phyloP scores from a whole-genome alignment of 2,888 invertebrate species.

The Drosophila nr. fundita region DNA sequence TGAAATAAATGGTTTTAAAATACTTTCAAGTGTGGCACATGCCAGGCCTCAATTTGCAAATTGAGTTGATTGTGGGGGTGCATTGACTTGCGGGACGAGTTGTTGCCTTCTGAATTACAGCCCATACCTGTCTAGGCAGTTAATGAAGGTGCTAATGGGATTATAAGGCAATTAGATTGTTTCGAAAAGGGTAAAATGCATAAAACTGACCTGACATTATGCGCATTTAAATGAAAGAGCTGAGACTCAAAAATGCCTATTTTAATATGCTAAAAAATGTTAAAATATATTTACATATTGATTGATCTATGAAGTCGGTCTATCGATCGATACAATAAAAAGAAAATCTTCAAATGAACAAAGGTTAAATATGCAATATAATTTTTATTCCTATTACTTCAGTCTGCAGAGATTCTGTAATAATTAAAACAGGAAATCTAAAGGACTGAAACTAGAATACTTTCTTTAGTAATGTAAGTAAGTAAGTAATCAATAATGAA shows the following conservation, averaged over 20 bases:
- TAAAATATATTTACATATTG: neutral
- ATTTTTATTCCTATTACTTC: too few relatives aligned
- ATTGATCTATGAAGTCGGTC: neutral
- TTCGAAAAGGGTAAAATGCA: constrained; percentile 13
- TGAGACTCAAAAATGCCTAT: neutral
- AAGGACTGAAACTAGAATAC: neutral
- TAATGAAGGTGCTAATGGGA: constrained; percentile 54
- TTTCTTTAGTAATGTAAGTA: neutral
- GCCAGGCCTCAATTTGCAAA: constrained; percentile 66
- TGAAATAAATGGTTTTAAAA: constrained; percentile 76
- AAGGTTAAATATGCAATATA: too few relatives aligned
- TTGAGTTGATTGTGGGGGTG: constrained; percentile 49
- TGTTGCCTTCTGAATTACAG: constrained; percentile 16
- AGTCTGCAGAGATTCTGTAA: too few relatives aligned
- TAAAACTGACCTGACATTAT: constrained; percentile 11
- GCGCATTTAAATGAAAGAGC: constrained; percentile 3
- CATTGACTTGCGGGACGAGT: constrained; percentile 11
- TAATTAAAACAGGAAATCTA: neutral
- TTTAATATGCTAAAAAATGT: neutral
- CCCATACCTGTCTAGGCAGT: constrained; percentile 17
- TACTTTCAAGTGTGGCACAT: constrained; percentile 62
- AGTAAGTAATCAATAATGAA: neutral
- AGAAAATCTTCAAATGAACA: neutral
- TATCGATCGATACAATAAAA: neutral
- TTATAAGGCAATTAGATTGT: constrained; percentile 48